Base-by-base conservation (phyloP, 2,797 vertebrate species). In the Gymnothorax reevesii region DNA sequence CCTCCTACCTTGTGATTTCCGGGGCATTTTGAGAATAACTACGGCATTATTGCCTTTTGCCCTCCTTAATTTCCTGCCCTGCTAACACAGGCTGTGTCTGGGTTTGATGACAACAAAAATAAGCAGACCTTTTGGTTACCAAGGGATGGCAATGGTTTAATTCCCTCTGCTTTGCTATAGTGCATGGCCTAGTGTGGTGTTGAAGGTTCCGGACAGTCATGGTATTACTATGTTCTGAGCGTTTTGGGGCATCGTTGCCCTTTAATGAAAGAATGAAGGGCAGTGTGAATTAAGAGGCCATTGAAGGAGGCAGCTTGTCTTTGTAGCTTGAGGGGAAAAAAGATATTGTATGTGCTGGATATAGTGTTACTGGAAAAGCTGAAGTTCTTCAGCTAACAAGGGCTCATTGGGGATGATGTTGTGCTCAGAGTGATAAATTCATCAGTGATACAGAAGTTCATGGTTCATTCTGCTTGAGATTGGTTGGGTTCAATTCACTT, bases 241-340 rank as follows among this genome's bases (percentile, higher is more conserved):
- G 49, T 22, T 80, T 6, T n/a, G 77, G 77, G 55, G 55, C 77
- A 55, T 8, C 49, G 0, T 52, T 54, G 52, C 77, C 77, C 77
- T 55, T n/a, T 54, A 80, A 55, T 80, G 52, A 80, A 80, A 80
- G 77, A 22, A 55, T 80, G 49, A 55, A 80, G 77, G 77, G 22
- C 49, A 80, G 22, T 55, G 52, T 80, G 77, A 20, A 55, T 80
- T 80, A 20, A 54, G 52, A 12, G 77, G 77, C n/a, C 49, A 49
- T 55, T 80, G 77, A 17, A 54, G 77, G 77, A 52, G 75, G 49
- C 52, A 22, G 52, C 17, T 33, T 52, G 4, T 6, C 22, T 6
- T 80, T 49, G 33, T 42, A 54, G 77, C 77, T 80, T 17, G 54
- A 55, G 55, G 77, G 52, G 52, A 15, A 1, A 13, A 42, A 13